These are phyloP conservation scores for Portevinia maculata DNA, from an alignment of 2,888 invertebrate genomes.

Conservation along the genomic window DNA sequence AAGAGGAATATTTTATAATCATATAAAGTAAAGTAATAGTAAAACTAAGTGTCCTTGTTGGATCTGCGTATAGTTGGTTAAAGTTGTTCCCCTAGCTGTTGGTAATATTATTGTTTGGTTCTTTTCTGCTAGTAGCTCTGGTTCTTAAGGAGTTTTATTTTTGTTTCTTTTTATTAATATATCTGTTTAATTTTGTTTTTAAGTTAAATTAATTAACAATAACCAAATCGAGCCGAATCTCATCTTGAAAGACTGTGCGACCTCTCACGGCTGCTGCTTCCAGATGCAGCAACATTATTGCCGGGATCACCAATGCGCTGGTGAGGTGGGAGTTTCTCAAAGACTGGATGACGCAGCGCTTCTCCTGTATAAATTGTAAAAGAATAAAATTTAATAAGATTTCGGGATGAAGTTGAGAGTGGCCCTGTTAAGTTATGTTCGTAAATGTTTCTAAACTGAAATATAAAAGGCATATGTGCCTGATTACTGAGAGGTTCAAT, in stretches of 20 bases:
- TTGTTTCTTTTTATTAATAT: conserved; percentile 30
- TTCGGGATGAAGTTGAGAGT: not conserved
- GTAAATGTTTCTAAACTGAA: not conserved
- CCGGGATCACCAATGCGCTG: conserved; percentile 87
- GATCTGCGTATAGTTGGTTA: conserved; percentile 68
- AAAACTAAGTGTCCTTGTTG: conserved; percentile 72
- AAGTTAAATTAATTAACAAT: conserved; percentile 81
- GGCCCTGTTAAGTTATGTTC: conserved; percentile 5
- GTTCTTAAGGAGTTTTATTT: conserved; percentile 45
- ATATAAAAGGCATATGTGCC: not conserved
- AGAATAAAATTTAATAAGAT: not conserved
- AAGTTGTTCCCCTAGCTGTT: conserved; percentile 42
- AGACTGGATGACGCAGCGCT: conserved; percentile 96
- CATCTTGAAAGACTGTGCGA: conserved; percentile 84
- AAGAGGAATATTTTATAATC: conserved; percentile 30
- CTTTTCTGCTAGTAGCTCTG: conserved; percentile 11
- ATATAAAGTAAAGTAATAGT: conserved; percentile 48
- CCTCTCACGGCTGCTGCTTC: conserved; percentile 85
- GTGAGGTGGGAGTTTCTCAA: conserved; percentile 91
- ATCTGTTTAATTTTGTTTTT: conserved; percentile 29
- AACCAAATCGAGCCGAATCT: conserved; percentile 83
- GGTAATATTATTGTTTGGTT: conserved; percentile 11
- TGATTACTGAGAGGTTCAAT: not conserved
- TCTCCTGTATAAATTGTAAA: conserved; percentile 84
- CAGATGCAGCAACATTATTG: conserved; percentile 79